phyloP scores from a whole-genome alignment of 2,888 invertebrate genomes.

The Lycocerus yunnanus region DNA sequence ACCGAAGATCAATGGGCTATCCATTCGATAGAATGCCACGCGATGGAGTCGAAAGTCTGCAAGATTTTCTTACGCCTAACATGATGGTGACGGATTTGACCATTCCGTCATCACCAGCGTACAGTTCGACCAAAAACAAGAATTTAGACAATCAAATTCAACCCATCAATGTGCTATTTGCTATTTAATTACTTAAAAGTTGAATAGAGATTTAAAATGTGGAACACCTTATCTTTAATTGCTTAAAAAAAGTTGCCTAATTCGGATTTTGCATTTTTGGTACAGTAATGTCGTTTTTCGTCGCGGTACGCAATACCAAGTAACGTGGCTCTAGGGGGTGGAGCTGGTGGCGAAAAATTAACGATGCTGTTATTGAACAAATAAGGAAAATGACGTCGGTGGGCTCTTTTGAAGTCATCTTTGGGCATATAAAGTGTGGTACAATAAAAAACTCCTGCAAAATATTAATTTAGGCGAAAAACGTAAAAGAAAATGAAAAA shows the following conservation, averaged over 20 bases:
- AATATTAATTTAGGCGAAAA: background rate
- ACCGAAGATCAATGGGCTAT: constrained; percentile 82
- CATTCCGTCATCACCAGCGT: constrained; percentile 64
- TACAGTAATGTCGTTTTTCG: constrained; percentile 25
- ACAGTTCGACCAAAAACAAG: constrained; percentile 49
- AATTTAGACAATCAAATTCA: background rate
- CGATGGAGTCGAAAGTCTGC: constrained; percentile 60
- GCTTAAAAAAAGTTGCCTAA: constrained; percentile 27
- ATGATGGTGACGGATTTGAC: constrained; percentile 70
- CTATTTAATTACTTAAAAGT: background rate
- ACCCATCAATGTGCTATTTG: background rate
- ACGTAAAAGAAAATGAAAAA: background rate
- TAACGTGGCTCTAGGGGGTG: constrained; percentile 11
- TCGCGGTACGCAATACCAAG: background rate
- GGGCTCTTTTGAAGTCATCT: constrained; percentile 14
- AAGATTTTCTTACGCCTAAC: constrained; percentile 74
- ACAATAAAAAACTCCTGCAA: constrained; percentile 10
- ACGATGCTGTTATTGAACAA: constrained; percentile 24
- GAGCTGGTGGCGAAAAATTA: constrained; percentile 11
- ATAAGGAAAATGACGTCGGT: constrained; percentile 22
- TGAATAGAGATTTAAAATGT: background rate
- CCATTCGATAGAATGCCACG: constrained; percentile 74
- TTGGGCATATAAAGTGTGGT: constrained; percentile 16
- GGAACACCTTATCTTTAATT: background rate
- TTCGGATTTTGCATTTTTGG: constrained; percentile 12